Percentiles rank a stretch among this genome's conserved stretches.
phyloP scores from a whole-genome alignment of 2,888 invertebrate species.

The Apocheima hispidaria region DNA sequence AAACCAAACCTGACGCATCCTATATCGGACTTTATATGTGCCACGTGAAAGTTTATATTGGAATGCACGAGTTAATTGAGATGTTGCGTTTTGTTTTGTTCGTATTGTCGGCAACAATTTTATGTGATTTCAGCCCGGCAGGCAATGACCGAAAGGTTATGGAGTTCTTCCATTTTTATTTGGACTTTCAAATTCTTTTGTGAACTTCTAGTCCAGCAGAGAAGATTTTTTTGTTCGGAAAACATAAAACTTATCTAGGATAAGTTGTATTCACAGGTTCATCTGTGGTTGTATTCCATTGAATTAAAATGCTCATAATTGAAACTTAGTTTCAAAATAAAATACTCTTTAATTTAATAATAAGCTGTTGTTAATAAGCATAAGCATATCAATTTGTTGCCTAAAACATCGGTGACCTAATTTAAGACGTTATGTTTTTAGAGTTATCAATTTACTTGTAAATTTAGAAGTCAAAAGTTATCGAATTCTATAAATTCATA shows the following conservation, averaged over 20 bases:
- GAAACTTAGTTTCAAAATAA: no score
- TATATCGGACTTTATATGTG: slow-evolving; percentile 39
- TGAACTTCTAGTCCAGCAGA: background rate
- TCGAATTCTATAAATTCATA: background rate
- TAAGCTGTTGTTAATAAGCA: no score
- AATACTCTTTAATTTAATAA: no score
- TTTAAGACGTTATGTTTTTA: background rate
- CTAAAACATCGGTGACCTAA: slow-evolving; percentile 2
- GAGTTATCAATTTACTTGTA: background rate
- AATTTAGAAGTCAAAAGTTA: slow-evolving; percentile 12
- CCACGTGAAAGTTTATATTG: slow-evolving; percentile 41
- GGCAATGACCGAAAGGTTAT: slow-evolving; percentile 56
- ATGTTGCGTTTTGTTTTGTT: slow-evolving; percentile 55
- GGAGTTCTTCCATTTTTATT: slow-evolving; percentile 56
- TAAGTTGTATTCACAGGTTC: background rate
- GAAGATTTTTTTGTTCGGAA: background rate
- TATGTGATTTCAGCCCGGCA: slow-evolving; percentile 60
- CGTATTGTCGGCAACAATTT: slow-evolving; percentile 58
- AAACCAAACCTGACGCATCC: slow-evolving; percentile 36
- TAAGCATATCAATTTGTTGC: background rate
- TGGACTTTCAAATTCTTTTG: slow-evolving; percentile 43
- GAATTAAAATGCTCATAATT: no score
- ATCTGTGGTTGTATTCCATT: no score
- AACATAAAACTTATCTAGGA: background rate
- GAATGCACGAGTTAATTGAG: slow-evolving; percentile 55